Conservation (phyloP, 1,140 invertebrate species). For the Sogatella furcifera region DNA sequence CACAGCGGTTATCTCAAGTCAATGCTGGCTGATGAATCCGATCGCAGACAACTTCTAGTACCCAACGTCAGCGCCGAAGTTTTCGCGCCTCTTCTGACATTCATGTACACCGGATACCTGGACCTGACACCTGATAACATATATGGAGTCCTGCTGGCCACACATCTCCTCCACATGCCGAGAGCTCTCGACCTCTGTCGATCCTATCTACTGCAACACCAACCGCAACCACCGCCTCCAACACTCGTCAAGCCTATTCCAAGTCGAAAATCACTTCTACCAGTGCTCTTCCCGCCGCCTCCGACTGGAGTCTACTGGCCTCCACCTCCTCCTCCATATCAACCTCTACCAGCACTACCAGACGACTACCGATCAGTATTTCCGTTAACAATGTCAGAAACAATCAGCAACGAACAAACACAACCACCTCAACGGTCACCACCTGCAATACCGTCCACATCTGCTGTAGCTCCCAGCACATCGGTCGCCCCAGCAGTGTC, state of each 20-base stretch:
- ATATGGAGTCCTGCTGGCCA: conserved; percentile 58
- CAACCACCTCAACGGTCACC: conserved; percentile 8
- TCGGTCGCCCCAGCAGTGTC: conserved; percentile 14
- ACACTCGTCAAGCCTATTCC: conserved; percentile 37
- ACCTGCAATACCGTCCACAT: conserved; percentile 13
- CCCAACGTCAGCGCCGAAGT: conserved; percentile 52
- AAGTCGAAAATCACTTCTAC: conserved; percentile 32
- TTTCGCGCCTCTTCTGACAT: conserved; percentile 58
- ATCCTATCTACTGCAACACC: conserved; percentile 33
- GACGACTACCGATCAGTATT: conserved; percentile 18
- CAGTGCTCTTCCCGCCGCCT: conserved; percentile 28
- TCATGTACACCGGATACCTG: conserved; percentile 65
- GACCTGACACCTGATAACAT: conserved; percentile 59
- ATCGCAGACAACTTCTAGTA: conserved; percentile 32
- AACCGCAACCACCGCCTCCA: conserved; percentile 15
- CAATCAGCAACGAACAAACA: background rate
- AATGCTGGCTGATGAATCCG: conserved; percentile 30
- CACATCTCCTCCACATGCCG: conserved; percentile 65
- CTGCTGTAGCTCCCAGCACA: background rate
- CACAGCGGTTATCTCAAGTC: conserved; percentile 60
- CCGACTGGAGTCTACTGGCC: conserved; percentile 18
- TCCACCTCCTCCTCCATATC: conserved; percentile 25
- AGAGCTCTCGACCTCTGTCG: conserved; percentile 55
- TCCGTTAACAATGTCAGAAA: background rate
- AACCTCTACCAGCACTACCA: conserved; percentile 20